Evolutionary conservation across 2,113 vertebrate genomes (phyloP), one percentile per base, ranked within the genome.

Genomic region (Polypterus bichir): DNA sequence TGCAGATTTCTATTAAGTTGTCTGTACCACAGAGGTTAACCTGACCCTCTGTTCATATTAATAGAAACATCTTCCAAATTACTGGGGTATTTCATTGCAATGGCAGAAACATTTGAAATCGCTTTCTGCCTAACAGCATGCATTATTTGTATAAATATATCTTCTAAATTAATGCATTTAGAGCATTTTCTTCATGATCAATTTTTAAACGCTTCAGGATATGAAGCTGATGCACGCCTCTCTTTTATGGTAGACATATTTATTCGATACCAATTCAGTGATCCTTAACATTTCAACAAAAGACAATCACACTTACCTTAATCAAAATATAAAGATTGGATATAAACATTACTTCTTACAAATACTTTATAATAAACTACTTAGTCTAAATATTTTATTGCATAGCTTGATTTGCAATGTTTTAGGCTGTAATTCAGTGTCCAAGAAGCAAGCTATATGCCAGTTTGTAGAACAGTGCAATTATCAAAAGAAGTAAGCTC

Each of bases 1-100:
- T 66, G 73, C 27, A 77, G 74, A 78, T 80, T 75, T 81, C 74
- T 79, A 78, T 76, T 81, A 73, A 71, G 73, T 66, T 67, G 80
- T 61, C n/a, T 44, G 48, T 67, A 76, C 69, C 45, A 65, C 0
- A 66, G 64, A 66, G 57, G 66, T 63, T 59, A 62, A 52, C n/a
- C 60, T 69, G 67, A 70, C 69, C 68, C 69, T 48, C 62, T 59
- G 62, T 66, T 53, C 61, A 59, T 9, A 68, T 47, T 55, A 62
- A 58, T 2, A 11, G 62, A 66, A 65, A 62, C 61, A 68, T 69
- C 62, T 52, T 65, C 68, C 1, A 1, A 59, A 52, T 63, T 47
- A 73, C 49, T 52, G 11, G 58, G 11, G 5, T 53, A 63, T 46
- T 6, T 53, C 64, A 59, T 57, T 54, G 69, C 68, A 65, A 1